Conservation (phyloP, 2,888 invertebrate species). For the Drosophila flavopinicola region DNA sequence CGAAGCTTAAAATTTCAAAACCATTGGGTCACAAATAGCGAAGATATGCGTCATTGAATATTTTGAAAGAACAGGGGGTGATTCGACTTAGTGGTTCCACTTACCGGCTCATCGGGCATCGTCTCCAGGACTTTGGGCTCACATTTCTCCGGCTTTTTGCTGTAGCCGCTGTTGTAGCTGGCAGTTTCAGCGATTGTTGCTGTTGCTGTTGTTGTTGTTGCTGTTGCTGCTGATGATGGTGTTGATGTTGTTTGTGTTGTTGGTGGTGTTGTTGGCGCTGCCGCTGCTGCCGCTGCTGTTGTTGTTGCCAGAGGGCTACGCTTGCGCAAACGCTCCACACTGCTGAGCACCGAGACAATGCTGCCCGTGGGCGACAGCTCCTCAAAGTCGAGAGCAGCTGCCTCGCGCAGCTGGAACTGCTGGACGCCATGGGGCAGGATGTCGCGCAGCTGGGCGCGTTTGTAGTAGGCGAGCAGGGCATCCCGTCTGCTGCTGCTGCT, state of each 20-base stretch:
- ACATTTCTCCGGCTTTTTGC: slow-evolving; percentile 75
- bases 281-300: slow-evolving; percentile 24
- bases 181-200: slow-evolving; percentile 4
- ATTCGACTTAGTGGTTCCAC: too few species aligned
- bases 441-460: slow-evolving; percentile 70
- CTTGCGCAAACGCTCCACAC: slow-evolving; percentile 52
- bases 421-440: slow-evolving; percentile 37
- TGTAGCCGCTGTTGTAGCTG: slow-evolving; percentile 24
- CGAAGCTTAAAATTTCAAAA: too few species aligned
- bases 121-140: slow-evolving; percentile 83
- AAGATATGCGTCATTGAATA: too few species aligned
- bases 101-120: slow-evolving; percentile 84
- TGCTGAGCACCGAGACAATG: slow-evolving; percentile 64
- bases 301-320: slow-evolving; percentile 64
- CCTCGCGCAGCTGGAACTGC: slow-evolving; percentile 56
- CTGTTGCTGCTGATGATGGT: slow-evolving; percentile 27
- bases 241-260: slow-evolving; percentile 14
- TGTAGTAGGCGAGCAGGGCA: slow-evolving; percentile 75
- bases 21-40: too few species aligned
- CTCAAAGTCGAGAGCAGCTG: slow-evolving; percentile 61
- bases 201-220: slow-evolving; percentile 23
- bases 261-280: slow-evolving; percentile 13
- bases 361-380: slow-evolving; percentile 68
- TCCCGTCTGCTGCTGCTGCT: slow-evolving; percentile 59
- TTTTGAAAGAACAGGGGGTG: too few species aligned